Percentiles rank a stretch among this genome's conserved stretches.
Evolutionary conservation across 92 coral and sea anemone genomes (phyloP).

Genomic region (Isaurus tuberculatus): DNA sequence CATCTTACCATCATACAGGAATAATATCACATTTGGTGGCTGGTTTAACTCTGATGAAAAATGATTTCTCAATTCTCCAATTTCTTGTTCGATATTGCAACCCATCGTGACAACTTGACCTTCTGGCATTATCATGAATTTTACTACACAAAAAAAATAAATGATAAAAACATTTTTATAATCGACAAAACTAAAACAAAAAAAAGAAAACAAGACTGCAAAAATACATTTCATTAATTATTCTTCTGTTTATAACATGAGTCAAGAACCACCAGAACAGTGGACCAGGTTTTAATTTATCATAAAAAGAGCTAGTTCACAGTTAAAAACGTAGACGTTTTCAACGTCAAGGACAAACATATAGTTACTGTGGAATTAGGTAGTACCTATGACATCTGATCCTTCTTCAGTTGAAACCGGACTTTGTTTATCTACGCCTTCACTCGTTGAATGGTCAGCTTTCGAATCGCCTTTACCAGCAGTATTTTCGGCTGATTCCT

Average conservation of each 20-base stretch:
- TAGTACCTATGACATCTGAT: constrained; percentile 46
- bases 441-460: constrained; percentile 64
- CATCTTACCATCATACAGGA: constrained; percentile 85
- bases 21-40: constrained; percentile 68
- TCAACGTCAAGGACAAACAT: not conserved
- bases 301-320: too few species aligned
- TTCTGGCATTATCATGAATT: constrained; percentile 93
- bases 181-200: too few species aligned
- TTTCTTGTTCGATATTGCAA: constrained; percentile 72
- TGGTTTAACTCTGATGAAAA: constrained; percentile 83
- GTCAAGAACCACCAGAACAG: too few species aligned
- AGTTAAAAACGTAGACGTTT: not conserved
- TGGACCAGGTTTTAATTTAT: too few species aligned
- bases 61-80: constrained; percentile 78
- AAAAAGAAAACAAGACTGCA: too few species aligned
- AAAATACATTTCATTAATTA: too few species aligned
- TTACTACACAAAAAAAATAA: constrained; percentile 56
- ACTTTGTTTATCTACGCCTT: constrained; percentile 28
- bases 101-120: constrained; percentile 77
- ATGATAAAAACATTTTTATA: not conserved
- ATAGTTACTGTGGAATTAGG: not conserved
- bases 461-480: constrained; percentile 56
- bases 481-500: constrained; percentile 32
- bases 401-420: constrained; percentile 40
- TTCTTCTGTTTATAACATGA: too few species aligned